phyloP scores from a whole-genome alignment of 1,140 invertebrate genomes.

The Drosophila kepulauana region DNA sequence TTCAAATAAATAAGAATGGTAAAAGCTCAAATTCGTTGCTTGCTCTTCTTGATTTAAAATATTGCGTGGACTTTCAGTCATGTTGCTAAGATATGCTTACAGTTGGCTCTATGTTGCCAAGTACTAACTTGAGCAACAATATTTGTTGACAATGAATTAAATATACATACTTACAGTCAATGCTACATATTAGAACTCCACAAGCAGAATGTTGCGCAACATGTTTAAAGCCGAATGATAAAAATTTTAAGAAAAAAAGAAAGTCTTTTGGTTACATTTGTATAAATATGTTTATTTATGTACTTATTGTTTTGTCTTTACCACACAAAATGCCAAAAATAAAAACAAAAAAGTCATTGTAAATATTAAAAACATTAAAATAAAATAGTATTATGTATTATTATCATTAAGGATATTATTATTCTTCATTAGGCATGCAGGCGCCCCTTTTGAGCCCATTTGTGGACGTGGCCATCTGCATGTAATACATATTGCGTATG shows the following conservation, averaged over 20 bases:
- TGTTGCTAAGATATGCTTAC: too few species aligned
- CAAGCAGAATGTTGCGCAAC: background rate
- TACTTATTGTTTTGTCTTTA: slow-evolving; percentile 73
- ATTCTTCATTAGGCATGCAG: slow-evolving; percentile 37
- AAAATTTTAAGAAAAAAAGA: background rate
- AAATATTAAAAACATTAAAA: slow-evolving; percentile 56
- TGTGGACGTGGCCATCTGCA: slow-evolving; percentile 45
- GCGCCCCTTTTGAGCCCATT: slow-evolving; percentile 8
- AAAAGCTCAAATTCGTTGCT: too few species aligned
- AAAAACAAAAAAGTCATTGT: slow-evolving; percentile 44
- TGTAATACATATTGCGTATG: slow-evolving; percentile 55
- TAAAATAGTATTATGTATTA: slow-evolving; percentile 40
- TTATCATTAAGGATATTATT: slow-evolving; percentile 32
- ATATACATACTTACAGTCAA: background rate
- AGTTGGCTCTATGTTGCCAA: background rate
- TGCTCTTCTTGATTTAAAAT: too few species aligned
- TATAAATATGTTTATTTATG: slow-evolving; percentile 78
- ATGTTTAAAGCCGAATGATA: background rate
- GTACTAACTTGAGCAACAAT: background rate
- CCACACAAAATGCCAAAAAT: slow-evolving; percentile 48
- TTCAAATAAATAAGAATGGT: too few species aligned
- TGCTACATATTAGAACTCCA: background rate
- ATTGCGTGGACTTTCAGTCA: too few species aligned
- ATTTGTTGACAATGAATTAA: background rate
- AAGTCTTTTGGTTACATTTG: slow-evolving; percentile 60